A percentile compares a stretch with the other conserved stretches of the same genome.
phyloP scores from a whole-genome alignment of 1,140 invertebrate species.

The Drosophila mauritiana region DNA sequence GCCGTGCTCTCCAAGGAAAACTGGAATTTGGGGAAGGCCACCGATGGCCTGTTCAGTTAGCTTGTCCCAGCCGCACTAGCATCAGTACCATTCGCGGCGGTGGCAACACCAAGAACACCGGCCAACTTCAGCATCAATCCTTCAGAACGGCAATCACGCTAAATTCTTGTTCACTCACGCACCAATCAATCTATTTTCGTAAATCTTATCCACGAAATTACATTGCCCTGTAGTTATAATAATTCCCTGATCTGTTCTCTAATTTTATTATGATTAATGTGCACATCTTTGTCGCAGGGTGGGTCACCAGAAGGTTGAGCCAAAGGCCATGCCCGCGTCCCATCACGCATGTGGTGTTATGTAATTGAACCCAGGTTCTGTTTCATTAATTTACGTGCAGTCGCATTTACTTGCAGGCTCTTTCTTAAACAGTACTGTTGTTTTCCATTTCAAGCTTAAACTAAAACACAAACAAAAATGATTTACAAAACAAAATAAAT shows the following conservation, averaged over 20 bases:
- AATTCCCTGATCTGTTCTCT: constrained; percentile 1
- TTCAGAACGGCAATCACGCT: constrained; percentile 16
- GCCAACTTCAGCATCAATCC: constrained; percentile 14
- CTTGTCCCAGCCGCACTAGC: constrained; percentile 37
- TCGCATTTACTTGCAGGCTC: constrained; percentile 63
- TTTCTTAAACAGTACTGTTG: constrained; percentile 19
- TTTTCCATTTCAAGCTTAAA: constrained; percentile 56
- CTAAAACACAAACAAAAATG: constrained; percentile 36
- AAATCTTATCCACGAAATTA: constrained; percentile 25
- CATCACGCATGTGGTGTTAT: constrained; percentile 41
- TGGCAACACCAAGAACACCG: constrained; percentile 14
- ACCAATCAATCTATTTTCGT: constrained; percentile 9
- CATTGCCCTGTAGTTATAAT: constrained; percentile 12
- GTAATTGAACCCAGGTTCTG: constrained; percentile 40
- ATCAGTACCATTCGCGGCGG: constrained; percentile 6
- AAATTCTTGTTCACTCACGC: constrained; percentile 29
- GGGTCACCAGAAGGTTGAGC: constrained; percentile 56
- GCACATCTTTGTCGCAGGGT: constrained; percentile 26
- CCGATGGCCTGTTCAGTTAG: constrained; percentile 95
- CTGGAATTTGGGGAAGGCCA: constrained; percentile 95
- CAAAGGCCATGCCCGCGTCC: constrained; percentile 26
- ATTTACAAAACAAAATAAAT: constrained; percentile 27
- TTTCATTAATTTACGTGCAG: constrained; percentile 34
- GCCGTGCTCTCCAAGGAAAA: constrained; percentile 94
- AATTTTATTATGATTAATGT: not conserved